These are phyloP conservation scores for Uria lomvia DNA, from an alignment of 2,113 vertebrate species.

Conservation along the genomic window DNA sequence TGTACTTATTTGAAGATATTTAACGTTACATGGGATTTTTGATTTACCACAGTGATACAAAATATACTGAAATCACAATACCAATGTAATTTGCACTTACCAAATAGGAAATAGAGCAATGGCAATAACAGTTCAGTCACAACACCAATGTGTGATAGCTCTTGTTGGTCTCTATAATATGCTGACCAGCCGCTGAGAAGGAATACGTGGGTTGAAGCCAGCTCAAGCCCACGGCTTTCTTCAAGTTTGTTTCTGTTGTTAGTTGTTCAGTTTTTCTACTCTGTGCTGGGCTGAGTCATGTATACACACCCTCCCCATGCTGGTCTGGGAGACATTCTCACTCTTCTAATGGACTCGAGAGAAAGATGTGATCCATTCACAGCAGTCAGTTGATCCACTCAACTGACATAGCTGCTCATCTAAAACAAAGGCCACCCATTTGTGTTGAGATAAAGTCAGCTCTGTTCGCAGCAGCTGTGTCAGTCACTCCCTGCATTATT, in stretches of 20 bases:
- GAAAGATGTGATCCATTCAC: neutral
- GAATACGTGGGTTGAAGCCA: neutral
- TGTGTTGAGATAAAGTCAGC: neutral
- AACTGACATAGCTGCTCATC: neutral
- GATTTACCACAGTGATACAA: neutral
- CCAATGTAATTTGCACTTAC: neutral
- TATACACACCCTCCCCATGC: neutral
- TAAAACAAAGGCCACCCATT: neutral
- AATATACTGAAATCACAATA: neutral
- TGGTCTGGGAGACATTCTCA: neutral
- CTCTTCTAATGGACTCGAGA: neutral
- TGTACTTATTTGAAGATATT: neutral
- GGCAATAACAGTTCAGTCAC: neutral
- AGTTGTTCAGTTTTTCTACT: neutral
- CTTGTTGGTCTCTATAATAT: neutral
- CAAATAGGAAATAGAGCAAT: neutral
- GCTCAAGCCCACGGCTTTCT: neutral
- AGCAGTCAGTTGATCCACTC: neutral
- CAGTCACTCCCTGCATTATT: neutral
- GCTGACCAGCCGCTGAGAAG: neutral
- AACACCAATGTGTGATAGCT: rapidly evolving
- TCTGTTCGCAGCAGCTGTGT: neutral
- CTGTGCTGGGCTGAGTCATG: neutral
- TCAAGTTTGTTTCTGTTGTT: neutral
- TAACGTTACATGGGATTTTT: neutral